These are phyloP conservation scores for Hycleus phaleratus DNA, from an alignment of 1,140 invertebrate genomes.

Conservation along the genomic window DNA sequence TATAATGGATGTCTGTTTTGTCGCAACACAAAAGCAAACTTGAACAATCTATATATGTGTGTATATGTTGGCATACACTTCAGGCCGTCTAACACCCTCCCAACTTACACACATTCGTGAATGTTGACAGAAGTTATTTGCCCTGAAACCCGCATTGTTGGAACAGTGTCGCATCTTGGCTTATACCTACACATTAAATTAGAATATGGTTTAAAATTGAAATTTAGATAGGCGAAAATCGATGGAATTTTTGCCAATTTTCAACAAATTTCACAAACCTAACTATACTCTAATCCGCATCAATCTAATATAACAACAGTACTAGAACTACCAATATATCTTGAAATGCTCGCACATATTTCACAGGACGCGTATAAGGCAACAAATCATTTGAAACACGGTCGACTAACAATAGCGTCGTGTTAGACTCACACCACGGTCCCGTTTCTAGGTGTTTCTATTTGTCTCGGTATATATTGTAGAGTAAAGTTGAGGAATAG, in stretches of 20 bases:
- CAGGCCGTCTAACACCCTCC: conserved; percentile 9
- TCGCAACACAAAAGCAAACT: conserved; percentile 8
- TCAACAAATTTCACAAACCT: no score
- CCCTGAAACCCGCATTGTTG: not conserved
- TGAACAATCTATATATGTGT: conserved; percentile 3
- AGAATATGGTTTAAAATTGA: not conserved
- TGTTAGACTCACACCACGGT: no score
- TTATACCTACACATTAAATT: not conserved
- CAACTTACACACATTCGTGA: not conserved
- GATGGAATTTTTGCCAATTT: no score
- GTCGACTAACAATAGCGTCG: no score
- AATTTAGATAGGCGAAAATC: not conserved
- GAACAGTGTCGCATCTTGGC: not conserved
- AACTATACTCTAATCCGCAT: not conserved
- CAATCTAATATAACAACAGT: not conserved
- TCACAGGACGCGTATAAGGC: not conserved
- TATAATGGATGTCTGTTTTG: conserved; percentile 14
- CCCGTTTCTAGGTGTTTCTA: no score
- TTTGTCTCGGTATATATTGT: no score
- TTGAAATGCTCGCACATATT: not conserved
- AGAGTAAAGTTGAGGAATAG: no score
- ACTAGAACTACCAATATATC: not conserved
- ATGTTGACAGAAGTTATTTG: conserved; percentile 7
- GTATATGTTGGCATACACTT: not conserved
- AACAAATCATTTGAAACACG: no score